Evolutionary conservation across 2,888 invertebrate genomes (phyloP), one percentile per base, ranked within the genome.

Genomic region (Agonopterix heracliana): DNA sequence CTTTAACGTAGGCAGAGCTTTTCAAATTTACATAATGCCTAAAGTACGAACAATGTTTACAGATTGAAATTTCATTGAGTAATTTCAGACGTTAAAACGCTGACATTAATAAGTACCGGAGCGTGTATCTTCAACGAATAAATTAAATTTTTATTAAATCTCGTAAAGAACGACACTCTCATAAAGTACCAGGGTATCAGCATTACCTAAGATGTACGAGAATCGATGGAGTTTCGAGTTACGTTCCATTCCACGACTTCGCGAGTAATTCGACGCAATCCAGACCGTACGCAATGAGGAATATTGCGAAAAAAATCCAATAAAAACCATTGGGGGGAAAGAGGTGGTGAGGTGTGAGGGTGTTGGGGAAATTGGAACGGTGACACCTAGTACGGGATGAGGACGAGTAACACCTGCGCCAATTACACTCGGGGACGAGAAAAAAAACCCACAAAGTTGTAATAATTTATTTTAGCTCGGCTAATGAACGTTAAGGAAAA

Each of bases 301-400:
- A 81, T 79, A 82, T 81, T 42, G 45, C 47, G 38, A 48, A 47
- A 52, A 74, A 82, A 83, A 78, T 73, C 78, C 73, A 81, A 83
- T 80, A 81, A 82, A 63, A 70, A 57, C 55, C 53, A 54, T 47
- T 36, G 49, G 51, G 51, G 66, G 50, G 46, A 59, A 54, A 62
- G 60, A 49, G 54, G 46, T 55, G 50, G 50, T 41, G 55, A 55
- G 59, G 57, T 56, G 50, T 51, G 38, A 38, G 51, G 51, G 65
- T 68, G 64, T 60, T 68, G 59, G 57, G 78, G 78, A 81, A 81
- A 81, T 83, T 80, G 80, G 75, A 75, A 74, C 66, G 74, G 71
- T 74, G 78, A 77, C 78, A 80, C 74, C 68, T 70, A 54, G 60
- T 1, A 26, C 5, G 61, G 56, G 66, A 59, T 56, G 68, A 62